Percentiles rank a stretch among this genome's conserved stretches.
These are phyloP conservation scores for Drosophila longiperda DNA, from an alignment of 2,888 invertebrate species.

Conservation along the genomic window DNA sequence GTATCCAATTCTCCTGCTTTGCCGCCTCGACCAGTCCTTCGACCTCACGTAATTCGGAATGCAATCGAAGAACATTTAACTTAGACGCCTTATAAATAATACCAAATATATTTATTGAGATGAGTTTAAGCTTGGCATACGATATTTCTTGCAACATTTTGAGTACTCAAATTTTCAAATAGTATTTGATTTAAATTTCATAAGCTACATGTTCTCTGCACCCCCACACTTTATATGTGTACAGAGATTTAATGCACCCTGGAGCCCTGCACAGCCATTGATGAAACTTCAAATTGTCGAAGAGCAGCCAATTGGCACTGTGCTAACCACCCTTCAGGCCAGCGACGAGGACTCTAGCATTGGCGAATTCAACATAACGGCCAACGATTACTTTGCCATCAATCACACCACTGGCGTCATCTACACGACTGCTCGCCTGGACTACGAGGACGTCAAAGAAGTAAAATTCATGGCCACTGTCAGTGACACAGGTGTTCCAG, in stretches of 20 bases:
- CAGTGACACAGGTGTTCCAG: conserved; percentile 94
- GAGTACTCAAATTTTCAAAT: neutral
- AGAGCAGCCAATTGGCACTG: conserved; percentile 92
- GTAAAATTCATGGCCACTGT: conserved; percentile 93
- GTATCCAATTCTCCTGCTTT: conserved; percentile 58
- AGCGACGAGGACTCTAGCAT: conserved; percentile 94
- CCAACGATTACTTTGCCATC: conserved; percentile 91
- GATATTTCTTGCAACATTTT: conserved; percentile 50
- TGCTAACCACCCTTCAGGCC: conserved; percentile 91
- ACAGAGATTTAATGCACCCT: conserved; percentile 90
- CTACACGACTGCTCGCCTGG: conserved; percentile 90
- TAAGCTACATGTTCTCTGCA: conserved; percentile 7
- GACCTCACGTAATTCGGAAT: conserved; percentile 69
- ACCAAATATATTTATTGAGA: conserved; percentile 79
- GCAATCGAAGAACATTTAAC: conserved; percentile 72
- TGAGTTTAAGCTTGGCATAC: conserved; percentile 60
- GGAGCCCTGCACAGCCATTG: conserved; percentile 88
- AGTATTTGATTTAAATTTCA: conserved; percentile 18
- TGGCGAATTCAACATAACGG: conserved; percentile 88
- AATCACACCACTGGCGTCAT: conserved; percentile 92
- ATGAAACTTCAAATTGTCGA: conserved; percentile 90
- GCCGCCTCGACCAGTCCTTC: conserved; percentile 48
- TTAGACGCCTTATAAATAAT: conserved; percentile 75
- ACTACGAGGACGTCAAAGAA: conserved; percentile 92
- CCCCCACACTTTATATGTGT: neutral